Base-by-base conservation (phyloP, 2,797 vertebrate species). In the Takifugu ocellatus region DNA sequence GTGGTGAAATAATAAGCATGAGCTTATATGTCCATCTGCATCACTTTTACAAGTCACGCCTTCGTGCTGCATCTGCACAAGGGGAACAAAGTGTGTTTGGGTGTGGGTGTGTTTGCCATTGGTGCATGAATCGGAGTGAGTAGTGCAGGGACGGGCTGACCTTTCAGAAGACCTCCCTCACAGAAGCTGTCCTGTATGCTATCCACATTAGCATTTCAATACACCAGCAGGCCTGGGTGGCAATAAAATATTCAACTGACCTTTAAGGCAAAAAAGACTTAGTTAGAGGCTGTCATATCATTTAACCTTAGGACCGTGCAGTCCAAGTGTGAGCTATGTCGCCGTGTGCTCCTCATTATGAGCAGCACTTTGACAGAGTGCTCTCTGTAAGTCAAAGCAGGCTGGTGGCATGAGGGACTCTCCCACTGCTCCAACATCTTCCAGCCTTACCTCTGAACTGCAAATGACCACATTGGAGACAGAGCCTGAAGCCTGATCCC, bases 141-240 rank as follows among this genome's bases (percentile, higher is more conserved):
- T 59, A 47, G 75, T 66, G 73, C 64, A 58, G 69, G 61, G 67
- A 79, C 74, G 56, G 60, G 43, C 56, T 91, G 89, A 91, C 89
- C 89, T 93, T 91, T 91, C 26, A 49, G 63, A 71, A 66, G 82
- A 83, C 84, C 82, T 81, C 66, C 73, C 75, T 85, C 72, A 81
- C 84, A 83, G 87, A 78, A 78, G 79, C 85, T 85, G 84, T 87
- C 86, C 88, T 83, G 88, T 83, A 84, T 89, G 85, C 77, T 90
- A 90, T 90, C 89, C 88, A 84, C 86, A 91, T 91, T 89, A 90
- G 82, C 90, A 91, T 92, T 91, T 91, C 90, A 92, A 92, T 90
- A 87, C 87, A 86, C 83, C 76, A 79, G 66, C 79, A 77, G 69
- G 78, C 79, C 56, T 39, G 78, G 77, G 70, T 82, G 70, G 75